Evolutionary conservation across 2,888 invertebrate genomes (phyloP).

Genomic region (Congeria kusceri): DNA sequence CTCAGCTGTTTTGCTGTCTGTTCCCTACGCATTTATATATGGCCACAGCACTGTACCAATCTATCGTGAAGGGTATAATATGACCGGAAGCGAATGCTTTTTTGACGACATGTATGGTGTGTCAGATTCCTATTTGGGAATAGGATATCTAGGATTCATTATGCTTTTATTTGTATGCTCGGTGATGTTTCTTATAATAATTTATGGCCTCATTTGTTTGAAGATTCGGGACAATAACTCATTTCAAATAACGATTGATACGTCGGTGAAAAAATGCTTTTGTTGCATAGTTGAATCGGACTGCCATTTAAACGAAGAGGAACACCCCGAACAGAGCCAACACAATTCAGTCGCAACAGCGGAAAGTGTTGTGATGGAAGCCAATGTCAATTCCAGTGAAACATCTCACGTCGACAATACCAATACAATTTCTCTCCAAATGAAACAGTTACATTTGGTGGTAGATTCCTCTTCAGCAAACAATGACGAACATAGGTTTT

Average conservation of each 20-base stretch:
- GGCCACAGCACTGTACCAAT: constrained; percentile 62
- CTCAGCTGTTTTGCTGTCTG: constrained; percentile 54
- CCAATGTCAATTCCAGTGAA: too few species aligned
- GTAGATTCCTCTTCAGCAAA: too few species aligned
- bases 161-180: constrained; percentile 61
- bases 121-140: constrained; percentile 37
- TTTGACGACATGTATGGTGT: constrained; percentile 55
- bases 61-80: constrained; percentile 36
- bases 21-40: constrained; percentile 70
- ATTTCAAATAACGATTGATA: constrained; percentile 18
- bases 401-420: too few species aligned
- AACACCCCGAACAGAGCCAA: too few species aligned
- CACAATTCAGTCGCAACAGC: too few species aligned
- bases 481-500: too few species aligned
- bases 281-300: constrained; percentile 21
- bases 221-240: constrained; percentile 53
- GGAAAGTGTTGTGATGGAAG: too few species aligned
- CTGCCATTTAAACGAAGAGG: not conserved
- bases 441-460: too few species aligned
- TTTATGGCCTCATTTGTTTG: constrained; percentile 66
- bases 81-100: constrained; percentile 69
- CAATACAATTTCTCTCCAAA: too few species aligned
- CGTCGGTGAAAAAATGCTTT: constrained; percentile 12
- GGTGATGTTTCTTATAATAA: constrained; percentile 51
- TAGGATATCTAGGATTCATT: constrained; percentile 67